Evolutionary conservation across 1,140 invertebrate genomes (phyloP), one percentile per base, ranked within the genome.

Genomic region (Danaus plexippus): DNA sequence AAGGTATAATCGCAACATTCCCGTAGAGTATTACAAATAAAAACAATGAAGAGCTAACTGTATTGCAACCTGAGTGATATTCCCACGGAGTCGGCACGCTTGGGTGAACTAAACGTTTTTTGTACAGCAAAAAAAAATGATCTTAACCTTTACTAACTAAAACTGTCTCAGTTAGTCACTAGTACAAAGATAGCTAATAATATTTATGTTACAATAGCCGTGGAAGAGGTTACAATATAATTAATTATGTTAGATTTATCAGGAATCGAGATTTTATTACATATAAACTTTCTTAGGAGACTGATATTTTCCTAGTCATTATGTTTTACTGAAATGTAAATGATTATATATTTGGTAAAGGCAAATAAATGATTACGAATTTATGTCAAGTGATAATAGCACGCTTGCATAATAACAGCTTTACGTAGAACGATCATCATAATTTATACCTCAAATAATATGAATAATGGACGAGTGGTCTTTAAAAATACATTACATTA

Each of bases 41-140:
- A 32, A 32, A 32, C 22, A 32, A 32, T 32, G 22, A 32, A 32
- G 5, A 32, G 22, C 22, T 32, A 42, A 54, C 47, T 44, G 40
- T 59, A 50, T 32, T 32, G 22, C 22, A 45, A 54, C 12, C 2
- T 9, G 44, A 42, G 50, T 43, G 32, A 18, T 46, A 49, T 62
- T 62, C 60, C 55, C 60, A 62, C 60, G 55, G 51, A 53, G 43
- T 54, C 54, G 43, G 43, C 40, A 62, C 55, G 60, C 60, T 22
- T 47, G 46, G 44, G 54, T 54, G 43, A 54, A 53, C 57, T 54
- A 48, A 22, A 53, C 51, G 9, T 11, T 49, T 59, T 59, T 59
- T 43, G 47, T 32, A 22, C n/a, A 32, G 42, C n/a, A 51, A 15
- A 40, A 54, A n/a, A 54, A 54, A 49, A 45, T 43, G 9, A 2